These are phyloP conservation scores for Agonopterix alstromeriana DNA, from an alignment of 2,888 invertebrate species.

Conservation along the genomic window DNA sequence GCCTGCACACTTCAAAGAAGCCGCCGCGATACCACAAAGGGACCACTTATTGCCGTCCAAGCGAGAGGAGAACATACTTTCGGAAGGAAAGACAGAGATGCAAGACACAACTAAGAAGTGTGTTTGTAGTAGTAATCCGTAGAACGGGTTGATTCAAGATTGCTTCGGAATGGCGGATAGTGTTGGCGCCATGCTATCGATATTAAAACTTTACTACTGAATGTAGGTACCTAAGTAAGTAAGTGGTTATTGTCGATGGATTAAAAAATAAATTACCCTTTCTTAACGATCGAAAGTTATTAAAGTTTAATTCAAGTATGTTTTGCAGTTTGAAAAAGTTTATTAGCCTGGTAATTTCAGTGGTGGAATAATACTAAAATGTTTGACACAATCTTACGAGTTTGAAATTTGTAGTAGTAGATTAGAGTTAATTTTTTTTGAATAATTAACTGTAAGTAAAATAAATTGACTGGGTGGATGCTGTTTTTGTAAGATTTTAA, in stretches of 20 bases:
- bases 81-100: conserved; percentile 21
- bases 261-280: conserved; percentile 4
- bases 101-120: conserved; percentile 13
- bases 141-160: conserved; percentile 69
- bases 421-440: too few relatives aligned
- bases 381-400: too few relatives aligned
- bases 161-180: conserved; percentile 53
- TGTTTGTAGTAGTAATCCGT: conserved; percentile 62
- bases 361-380: too few relatives aligned
- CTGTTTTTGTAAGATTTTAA: too few relatives aligned
- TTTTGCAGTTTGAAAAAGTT: too few relatives aligned
- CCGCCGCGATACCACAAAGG: conserved; percentile 59
- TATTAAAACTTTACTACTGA: conserved; percentile 3
- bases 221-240: too few relatives aligned
- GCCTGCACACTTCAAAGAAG: conserved; percentile 58
- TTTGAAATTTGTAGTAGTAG: too few relatives aligned
- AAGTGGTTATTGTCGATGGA: conserved; percentile 5
- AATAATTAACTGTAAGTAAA: too few relatives aligned
- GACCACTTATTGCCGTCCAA: conserved; percentile 48
- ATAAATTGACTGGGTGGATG: too few relatives aligned
- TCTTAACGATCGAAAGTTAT: too few relatives aligned
- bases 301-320: too few relatives aligned
- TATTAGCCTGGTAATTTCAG: too few relatives aligned
- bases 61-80: conserved; percentile 17
- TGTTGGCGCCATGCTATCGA: conserved; percentile 21